Conservation (phyloP, 1,140 invertebrate genomes). For the Tetramorium simillimum region DNA sequence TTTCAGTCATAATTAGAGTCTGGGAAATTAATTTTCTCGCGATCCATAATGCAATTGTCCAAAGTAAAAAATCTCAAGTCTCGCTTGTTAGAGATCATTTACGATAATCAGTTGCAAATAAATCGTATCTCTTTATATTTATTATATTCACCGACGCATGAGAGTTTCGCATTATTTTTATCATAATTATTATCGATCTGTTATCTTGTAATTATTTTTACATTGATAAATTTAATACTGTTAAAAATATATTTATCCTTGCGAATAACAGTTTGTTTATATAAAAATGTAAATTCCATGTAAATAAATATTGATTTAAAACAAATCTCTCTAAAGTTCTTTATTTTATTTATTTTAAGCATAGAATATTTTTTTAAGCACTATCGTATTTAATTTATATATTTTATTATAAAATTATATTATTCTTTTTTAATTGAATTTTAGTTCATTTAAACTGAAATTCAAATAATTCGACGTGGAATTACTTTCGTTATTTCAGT, state of each 20-base stretch:
- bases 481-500: constrained; percentile 22
- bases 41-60: too few relatives aligned
- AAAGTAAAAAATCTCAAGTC: neutral
- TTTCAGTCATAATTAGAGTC: neutral
- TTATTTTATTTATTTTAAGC: neutral
- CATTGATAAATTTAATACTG: neutral
- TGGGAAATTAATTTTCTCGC: neutral
- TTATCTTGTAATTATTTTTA: neutral
- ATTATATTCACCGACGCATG: neutral
- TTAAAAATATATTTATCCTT: neutral
- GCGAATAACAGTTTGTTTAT: neutral
- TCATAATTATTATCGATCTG: neutral
- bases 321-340: neutral
- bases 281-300: neutral
- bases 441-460: neutral
- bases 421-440: neutral
- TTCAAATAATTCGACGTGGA: neutral
- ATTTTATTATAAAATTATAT: neutral
- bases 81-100: neutral
- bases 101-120: neutral
- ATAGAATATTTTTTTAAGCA: neutral
- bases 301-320: neutral
- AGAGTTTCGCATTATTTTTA: neutral
- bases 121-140: neutral
- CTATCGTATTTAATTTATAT: neutral